Base-by-base conservation (phyloP, 2,888 invertebrate genomes). In the Melipona beecheii region DNA sequence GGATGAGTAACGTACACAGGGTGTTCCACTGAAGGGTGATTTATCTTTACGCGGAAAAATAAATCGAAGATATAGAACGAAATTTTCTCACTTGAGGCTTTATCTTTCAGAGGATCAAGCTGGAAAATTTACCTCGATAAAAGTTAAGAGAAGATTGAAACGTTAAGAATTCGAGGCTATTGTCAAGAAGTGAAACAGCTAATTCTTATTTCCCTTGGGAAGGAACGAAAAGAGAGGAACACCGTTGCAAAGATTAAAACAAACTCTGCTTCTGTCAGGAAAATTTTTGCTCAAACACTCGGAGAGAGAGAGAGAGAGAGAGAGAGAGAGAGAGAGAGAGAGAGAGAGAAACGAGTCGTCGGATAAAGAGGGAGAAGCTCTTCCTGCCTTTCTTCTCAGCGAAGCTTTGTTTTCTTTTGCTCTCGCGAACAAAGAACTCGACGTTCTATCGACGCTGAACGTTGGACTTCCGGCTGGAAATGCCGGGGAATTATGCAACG, bases 341-440 rank as follows among this genome's bases (percentile, higher is more conserved):
- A 27, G 21, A 50, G 21, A 31, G 2, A 9, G 4, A 49, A 49
- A n/a, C n/a, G 49, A 9, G 27, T 27, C 27, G 27, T 27, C 24
- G 52, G 49, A 64, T 60, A 83, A 76, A 74, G 73, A n/a, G n/a
- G n/a, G n/a, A 76, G 73, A 76, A 73, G 21, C 83, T 65, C 70
- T 83, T 69, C 58, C 81, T 36, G 76, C 15, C 66, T 65, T 74
- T 77, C 73, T 70, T 64, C 21, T 27, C 27, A 6, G 21, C 11
- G 17, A 52, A 17, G 58, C 56, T 56, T 78, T 73, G 69, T 64
- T 54, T 56, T 49, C 27, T 27, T 54, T 43, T 17, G 24, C 72
- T 31, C 49, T 17, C 2, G 13, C 27, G 21, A 56, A 75, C 27
- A 64, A 17, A 27, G 27, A 43, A 43, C 54, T 27, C 27, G 50